These are phyloP conservation scores for Myrmophylax atrothorax DNA, from an alignment of 2,113 vertebrate species.

Conservation along the genomic window DNA sequence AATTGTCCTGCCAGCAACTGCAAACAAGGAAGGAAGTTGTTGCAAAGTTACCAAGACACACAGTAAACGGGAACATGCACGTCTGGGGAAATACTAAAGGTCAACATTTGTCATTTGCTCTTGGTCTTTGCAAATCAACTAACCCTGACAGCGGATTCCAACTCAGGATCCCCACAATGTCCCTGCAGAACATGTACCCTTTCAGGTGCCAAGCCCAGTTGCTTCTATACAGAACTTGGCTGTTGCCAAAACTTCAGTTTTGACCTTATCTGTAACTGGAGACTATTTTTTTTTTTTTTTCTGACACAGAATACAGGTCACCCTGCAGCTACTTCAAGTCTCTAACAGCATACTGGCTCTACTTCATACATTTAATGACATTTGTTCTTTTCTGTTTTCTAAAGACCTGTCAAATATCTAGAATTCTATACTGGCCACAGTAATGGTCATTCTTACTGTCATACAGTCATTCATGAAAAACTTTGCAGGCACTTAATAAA, in stretches of 20 bases:
- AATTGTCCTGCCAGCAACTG: neutral
- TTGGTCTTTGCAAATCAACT: neutral
- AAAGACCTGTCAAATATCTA: neutral
- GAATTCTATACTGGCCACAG: neutral
- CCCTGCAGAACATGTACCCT: neutral
- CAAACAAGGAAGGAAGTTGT: slow-evolving; percentile 46
- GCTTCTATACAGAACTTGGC: neutral
- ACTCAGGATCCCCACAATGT: neutral
- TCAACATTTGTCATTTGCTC: slow-evolving; percentile 27
- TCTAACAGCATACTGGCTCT: neutral
- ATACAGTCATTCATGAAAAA: neutral
- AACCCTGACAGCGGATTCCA: neutral
- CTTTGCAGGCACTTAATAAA: neutral
- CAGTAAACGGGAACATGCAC: slow-evolving; percentile 9
- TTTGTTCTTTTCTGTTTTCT: neutral
- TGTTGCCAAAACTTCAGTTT: neutral
- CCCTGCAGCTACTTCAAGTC: neutral
- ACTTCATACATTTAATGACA: neutral
- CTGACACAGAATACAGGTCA: neutral
- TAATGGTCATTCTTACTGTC: neutral
- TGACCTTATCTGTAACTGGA: neutral
- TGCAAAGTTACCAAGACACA: slow-evolving; percentile 18
- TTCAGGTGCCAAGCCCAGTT: neutral
- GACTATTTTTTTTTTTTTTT: neutral
- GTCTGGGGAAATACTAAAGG: slow-evolving; percentile 24